Evolutionary conservation across 2,888 invertebrate genomes (phyloP), one percentile per base, ranked within the genome.

Genomic region (Callosobruchus maculatus): DNA sequence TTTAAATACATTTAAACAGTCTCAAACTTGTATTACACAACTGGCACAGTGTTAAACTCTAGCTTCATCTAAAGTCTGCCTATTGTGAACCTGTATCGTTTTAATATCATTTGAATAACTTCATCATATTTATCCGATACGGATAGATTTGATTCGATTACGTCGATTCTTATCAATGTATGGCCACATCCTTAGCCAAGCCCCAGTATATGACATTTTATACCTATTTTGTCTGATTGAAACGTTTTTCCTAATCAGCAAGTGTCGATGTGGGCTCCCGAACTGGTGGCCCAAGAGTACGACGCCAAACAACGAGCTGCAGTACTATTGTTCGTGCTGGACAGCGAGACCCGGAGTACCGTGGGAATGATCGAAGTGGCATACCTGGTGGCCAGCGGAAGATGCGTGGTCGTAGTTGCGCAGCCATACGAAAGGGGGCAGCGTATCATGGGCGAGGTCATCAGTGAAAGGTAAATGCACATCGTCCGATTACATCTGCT

Each of bases 231-330:
- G 21, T n/a, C n/a, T 7, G 20, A 22, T 72, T 67, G 31, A 67
- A 21, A 71, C 49, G 21, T 74, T 72, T 74, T 18, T 49, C 49
- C 49, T 18, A 49, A 13, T 49, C 87, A 98, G 98, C 98, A 98
- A 96, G 97, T 97, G 79, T 93, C 96, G 78, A 94, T 95, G 88
- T 98, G 98, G 98, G 94, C 94, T 74, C 96, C 95, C 79, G 97
- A 98, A 88, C 90, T 98, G 81, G 93, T 98, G 85, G 97, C 96
- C 85, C 91, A 95, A 81, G 98, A 98, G 88, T 94, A 96, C 87
- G 93, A 94, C 79, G 98, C 98, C 22, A 98, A 98, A 87, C 93
- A 95, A 83, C 93, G 93, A 79, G 96, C 98, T 73, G 92, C 94
- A 74, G 93, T 98, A 78, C 89, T 98, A 78, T 92, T 98, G 81